phyloP scores from a whole-genome alignment of 2,888 invertebrate genomes.

The Cheilosia urbana region DNA sequence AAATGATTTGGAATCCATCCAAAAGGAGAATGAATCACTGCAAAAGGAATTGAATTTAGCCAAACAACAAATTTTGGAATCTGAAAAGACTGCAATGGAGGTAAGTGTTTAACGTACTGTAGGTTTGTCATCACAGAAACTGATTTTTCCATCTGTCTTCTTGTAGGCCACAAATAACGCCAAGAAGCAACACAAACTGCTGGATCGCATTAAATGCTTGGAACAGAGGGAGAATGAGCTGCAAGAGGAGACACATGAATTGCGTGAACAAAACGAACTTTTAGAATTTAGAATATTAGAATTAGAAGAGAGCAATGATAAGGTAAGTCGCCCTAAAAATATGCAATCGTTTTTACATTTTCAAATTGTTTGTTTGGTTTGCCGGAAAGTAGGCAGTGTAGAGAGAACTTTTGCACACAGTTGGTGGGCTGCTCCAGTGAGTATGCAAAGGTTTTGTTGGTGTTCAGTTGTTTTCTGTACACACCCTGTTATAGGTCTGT shows the following conservation, averaged over 20 bases:
- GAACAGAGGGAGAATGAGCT: slow-evolving; percentile 86
- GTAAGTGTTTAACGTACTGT: slow-evolving; percentile 78
- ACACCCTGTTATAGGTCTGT: neutral
- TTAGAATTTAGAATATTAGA: slow-evolving; percentile 91
- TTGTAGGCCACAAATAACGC: slow-evolving; percentile 80
- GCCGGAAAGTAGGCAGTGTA: slow-evolving; percentile 12
- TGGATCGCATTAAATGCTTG: slow-evolving; percentile 83
- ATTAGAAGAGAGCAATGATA: slow-evolving; percentile 88
- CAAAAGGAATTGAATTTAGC: slow-evolving; percentile 84
- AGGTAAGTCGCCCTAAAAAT: slow-evolving; percentile 78
- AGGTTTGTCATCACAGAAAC: neutral
- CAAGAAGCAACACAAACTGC: slow-evolving; percentile 80
- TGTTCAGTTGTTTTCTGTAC: neutral
- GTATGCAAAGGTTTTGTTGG: slow-evolving; percentile 40
- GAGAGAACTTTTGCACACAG: too few species aligned
- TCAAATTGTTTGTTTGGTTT: neutral
- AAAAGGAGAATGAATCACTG: slow-evolving; percentile 83
- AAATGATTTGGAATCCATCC: slow-evolving; percentile 82
- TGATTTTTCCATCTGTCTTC: neutral
- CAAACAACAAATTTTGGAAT: slow-evolving; percentile 84
- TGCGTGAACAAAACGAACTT: slow-evolving; percentile 91
- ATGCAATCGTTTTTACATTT: neutral
- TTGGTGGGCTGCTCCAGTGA: neutral
- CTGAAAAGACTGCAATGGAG: slow-evolving; percentile 84
- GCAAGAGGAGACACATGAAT: slow-evolving; percentile 88